Percentiles rank a stretch among this genome's conserved stretches.
Conservation (phyloP, 2,113 vertebrate genomes). For the Chaenogobius annularis region DNA sequence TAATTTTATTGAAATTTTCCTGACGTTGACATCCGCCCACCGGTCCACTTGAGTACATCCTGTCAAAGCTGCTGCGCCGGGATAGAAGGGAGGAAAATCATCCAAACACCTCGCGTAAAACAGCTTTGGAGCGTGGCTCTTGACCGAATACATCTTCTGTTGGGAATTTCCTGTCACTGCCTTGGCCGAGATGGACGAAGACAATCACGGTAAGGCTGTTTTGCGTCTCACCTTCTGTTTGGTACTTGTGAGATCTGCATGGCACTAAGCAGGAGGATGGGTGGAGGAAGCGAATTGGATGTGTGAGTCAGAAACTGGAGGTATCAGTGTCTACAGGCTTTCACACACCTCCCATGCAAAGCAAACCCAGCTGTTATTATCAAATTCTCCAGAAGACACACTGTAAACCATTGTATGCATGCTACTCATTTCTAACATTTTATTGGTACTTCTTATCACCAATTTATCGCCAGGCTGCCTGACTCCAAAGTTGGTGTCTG, state of each 20-base stretch:
- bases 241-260: constrained; percentile 12
- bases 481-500: constrained; percentile 56
- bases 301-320: constrained; percentile 21
- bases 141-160: constrained; percentile 24
- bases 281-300: constrained; percentile 32
- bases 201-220: constrained; percentile 74
- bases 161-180: constrained; percentile 27
- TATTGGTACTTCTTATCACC: constrained; percentile 18
- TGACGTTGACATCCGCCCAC: constrained; percentile 17
- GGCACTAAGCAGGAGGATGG: constrained; percentile 5
- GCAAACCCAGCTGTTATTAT: background rate
- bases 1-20: background rate
- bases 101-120: background rate
- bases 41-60: constrained; percentile 27
- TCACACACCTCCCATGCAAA: constrained; percentile 5
- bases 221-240: constrained; percentile 9
- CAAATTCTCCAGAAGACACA: background rate
- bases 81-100: constrained; percentile 17
- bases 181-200: constrained; percentile 72
- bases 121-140: constrained; percentile 18
- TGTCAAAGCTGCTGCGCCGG: constrained; percentile 33
- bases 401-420: background rate
- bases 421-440: background rate
- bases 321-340: constrained; percentile 7
- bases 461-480: constrained; percentile 43